Conservation (phyloP, 2,113 vertebrate species). For the Coreoperca whiteheadi region DNA sequence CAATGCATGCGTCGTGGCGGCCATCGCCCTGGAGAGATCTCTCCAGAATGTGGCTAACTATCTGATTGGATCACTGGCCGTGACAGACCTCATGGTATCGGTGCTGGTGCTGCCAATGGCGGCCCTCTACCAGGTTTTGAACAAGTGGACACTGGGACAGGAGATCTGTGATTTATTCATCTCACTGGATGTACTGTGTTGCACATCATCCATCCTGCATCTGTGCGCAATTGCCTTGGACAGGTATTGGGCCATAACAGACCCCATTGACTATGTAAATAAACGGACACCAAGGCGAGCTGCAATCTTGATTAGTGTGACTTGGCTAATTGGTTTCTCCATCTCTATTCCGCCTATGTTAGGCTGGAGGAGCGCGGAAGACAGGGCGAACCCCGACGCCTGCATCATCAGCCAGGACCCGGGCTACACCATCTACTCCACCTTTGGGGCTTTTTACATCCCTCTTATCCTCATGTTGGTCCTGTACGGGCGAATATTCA, state of each 20-base stretch:
- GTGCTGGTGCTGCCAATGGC: constrained; percentile 98
- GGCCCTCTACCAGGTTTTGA: constrained; percentile 96
- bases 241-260: constrained; percentile 98
- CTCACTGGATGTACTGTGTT: constrained; percentile 96
- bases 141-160: constrained; percentile 98
- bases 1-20: constrained; percentile 96
- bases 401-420: constrained; percentile 98
- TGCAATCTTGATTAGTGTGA: constrained; percentile 93
- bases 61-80: constrained; percentile 96
- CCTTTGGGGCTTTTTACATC: constrained; percentile 98
- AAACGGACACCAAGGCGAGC: constrained; percentile 95
- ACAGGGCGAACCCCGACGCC: constrained; percentile 93
- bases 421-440: constrained; percentile 98
- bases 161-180: constrained; percentile 97
- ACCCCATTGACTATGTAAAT: constrained; percentile 97
- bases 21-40: constrained; percentile 94
- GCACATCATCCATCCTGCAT: constrained; percentile 98
- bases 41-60: constrained; percentile 99
- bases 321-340: constrained; percentile 97
- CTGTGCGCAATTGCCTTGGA: constrained; percentile 98
- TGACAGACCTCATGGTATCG: constrained; percentile 98
- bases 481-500: constrained; percentile 96
- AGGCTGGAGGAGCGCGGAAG: constrained; percentile 96
- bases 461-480: constrained; percentile 97
- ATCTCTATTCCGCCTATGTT: constrained; percentile 99